phyloP scores from a whole-genome alignment of 2,888 invertebrate genomes.

The Lathronympha strigana region DNA sequence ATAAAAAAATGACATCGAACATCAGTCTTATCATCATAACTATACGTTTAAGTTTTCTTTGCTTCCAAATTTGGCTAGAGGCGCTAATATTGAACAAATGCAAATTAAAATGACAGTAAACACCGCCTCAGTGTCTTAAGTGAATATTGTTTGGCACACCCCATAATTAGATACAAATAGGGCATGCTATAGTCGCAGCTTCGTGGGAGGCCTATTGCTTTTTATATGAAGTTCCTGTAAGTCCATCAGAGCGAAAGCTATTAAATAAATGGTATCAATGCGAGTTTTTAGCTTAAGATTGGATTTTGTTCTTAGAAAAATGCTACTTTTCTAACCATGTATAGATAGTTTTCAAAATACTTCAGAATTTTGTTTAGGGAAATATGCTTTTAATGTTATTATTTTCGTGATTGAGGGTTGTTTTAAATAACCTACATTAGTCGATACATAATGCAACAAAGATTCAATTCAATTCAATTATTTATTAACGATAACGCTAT shows the following conservation, averaged over 20 bases:
- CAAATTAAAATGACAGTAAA: slow-evolving; percentile 35
- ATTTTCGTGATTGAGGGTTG: too few relatives aligned
- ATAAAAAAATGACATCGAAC: neutral
- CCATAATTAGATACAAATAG: slow-evolving; percentile 33
- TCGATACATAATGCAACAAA: too few relatives aligned
- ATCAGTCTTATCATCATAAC: neutral
- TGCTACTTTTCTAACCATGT: too few relatives aligned
- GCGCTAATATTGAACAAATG: slow-evolving; percentile 19
- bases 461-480: too few relatives aligned
- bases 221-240: slow-evolving; percentile 28
- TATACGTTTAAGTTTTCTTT: slow-evolving; percentile 1
- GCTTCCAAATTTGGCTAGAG: neutral
- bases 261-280: slow-evolving; percentile 8
- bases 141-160: slow-evolving; percentile 35
- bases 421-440: too few relatives aligned
- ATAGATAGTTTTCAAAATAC: too few relatives aligned
- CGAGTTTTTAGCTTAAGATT: slow-evolving; percentile 1
- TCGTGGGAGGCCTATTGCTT: slow-evolving; percentile 37
- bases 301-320: slow-evolving; percentile 16
- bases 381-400: too few relatives aligned
- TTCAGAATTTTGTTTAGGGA: too few relatives aligned
- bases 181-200: slow-evolving; percentile 31
- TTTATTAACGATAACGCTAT: too few relatives aligned
- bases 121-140: slow-evolving; percentile 27
- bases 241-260: slow-evolving; percentile 5